Evolutionary conservation across 92 coral and sea anemone genomes (phyloP).

Genomic region (Meandrina meandrites): DNA sequence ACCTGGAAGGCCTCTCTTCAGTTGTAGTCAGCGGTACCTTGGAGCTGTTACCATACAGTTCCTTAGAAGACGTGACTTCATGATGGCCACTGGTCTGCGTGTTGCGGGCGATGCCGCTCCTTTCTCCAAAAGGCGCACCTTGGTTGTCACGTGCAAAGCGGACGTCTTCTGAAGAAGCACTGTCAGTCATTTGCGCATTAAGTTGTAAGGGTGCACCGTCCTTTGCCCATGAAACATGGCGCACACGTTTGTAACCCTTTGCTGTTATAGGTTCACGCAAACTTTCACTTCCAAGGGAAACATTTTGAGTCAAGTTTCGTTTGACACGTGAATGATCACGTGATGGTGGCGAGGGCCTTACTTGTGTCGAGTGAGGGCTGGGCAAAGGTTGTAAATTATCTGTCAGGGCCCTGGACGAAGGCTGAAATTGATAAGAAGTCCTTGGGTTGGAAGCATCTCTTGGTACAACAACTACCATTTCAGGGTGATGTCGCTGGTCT

Average conservation of each 20-base stretch:
- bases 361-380: background rate
- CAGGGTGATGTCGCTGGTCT: slow-evolving; percentile 26
- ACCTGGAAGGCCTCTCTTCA: slow-evolving; percentile 2
- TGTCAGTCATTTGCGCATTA: background rate
- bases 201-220: background rate
- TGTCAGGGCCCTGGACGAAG: slow-evolving; percentile 19
- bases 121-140: background rate
- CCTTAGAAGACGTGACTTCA: background rate
- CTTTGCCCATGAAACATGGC: slow-evolving; percentile 9
- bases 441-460: slow-evolving; percentile 11
- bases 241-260: background rate
- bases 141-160: background rate
- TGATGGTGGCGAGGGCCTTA: background rate
- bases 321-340: background rate
- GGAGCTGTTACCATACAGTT: background rate
- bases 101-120: background rate
- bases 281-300: background rate
- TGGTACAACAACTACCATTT: slow-evolving; percentile 9
- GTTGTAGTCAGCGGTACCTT: background rate
- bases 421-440: background rate
- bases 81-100: background rate
- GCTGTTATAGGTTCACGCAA: background rate
- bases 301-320: slow-evolving; percentile 1
- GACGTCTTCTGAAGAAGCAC: background rate
- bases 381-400: background rate